Percentiles rank a stretch among this genome's conserved stretches.
Conservation (phyloP, 2,113 vertebrate genomes). For the Syngnathus scovelli region DNA sequence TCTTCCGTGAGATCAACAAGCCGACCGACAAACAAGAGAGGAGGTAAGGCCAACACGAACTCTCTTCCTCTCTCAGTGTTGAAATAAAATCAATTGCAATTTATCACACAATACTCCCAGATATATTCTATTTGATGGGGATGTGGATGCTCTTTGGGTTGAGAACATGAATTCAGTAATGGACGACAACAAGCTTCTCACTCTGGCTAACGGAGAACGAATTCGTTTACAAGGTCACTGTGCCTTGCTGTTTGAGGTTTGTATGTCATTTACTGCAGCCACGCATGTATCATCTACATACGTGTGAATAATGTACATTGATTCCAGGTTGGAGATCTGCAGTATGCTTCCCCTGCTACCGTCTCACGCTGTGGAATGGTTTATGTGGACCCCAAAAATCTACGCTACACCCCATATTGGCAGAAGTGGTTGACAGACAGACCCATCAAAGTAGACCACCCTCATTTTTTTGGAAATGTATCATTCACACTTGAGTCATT, state of each 20-base stretch:
- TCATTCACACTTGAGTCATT: not conserved
- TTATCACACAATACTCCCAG: slow-evolving; percentile 54
- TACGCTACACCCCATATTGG: slow-evolving; percentile 87
- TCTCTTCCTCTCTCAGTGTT: not conserved
- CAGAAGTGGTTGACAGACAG: slow-evolving; percentile 82
- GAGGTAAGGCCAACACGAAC: slow-evolving; percentile 64
- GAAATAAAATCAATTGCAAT: not conserved
- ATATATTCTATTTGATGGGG: slow-evolving; percentile 95
- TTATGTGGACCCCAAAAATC: slow-evolving; percentile 93
- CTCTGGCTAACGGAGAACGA: slow-evolving; percentile 90
- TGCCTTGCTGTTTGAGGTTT: slow-evolving; percentile 89
- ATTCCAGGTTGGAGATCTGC: slow-evolving; percentile 88
- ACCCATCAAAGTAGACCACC: slow-evolving; percentile 66
- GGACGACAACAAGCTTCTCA: slow-evolving; percentile 96
- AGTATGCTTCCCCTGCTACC: slow-evolving; percentile 93
- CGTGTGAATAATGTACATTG: not conserved
- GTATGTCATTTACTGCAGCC: slow-evolving; percentile 10
- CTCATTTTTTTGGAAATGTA: not conserved
- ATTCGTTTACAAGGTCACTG: slow-evolving; percentile 89
- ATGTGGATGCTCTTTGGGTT: slow-evolving; percentile 96
- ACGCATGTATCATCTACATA: not conserved
- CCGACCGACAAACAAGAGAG: slow-evolving; percentile 89
- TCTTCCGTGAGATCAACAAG: slow-evolving; percentile 92
- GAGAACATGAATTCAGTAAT: slow-evolving; percentile 99
- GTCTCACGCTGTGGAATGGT: slow-evolving; percentile 98